phyloP scores from a whole-genome alignment of 2,888 invertebrate species.

The Oxytorus armatus region DNA sequence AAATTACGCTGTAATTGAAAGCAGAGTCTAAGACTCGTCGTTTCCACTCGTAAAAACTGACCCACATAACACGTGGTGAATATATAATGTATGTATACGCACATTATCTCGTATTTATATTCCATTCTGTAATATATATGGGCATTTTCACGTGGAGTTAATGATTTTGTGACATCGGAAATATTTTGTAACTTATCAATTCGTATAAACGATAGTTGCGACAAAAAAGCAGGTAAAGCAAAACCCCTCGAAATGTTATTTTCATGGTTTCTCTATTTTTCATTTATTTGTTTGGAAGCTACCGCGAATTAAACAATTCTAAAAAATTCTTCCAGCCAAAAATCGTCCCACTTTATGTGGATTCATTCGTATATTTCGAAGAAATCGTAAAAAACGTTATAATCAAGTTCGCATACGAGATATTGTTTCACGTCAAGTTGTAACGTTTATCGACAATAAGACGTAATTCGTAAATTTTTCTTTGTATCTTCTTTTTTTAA shows the following conservation, averaged over 20 bases:
- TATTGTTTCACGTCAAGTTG: constrained; percentile 10
- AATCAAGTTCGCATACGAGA: neutral
- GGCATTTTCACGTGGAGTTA: neutral
- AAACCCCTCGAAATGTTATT: neutral
- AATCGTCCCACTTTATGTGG: neutral
- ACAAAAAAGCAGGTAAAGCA: neutral
- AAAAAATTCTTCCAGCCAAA: neutral
- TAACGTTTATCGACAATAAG: neutral
- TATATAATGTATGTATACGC: constrained; percentile 14
- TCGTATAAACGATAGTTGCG: neutral
- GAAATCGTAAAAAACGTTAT: neutral
- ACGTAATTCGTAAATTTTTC: no score
- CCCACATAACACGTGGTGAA: constrained; percentile 59
- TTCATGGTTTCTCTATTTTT: neutral
- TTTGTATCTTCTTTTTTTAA: neutral
- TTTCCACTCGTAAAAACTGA: constrained; percentile 66
- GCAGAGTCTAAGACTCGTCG: constrained; percentile 46
- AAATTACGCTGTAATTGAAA: constrained; percentile 62
- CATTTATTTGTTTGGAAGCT: neutral
- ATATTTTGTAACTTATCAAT: neutral
- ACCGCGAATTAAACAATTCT: neutral
- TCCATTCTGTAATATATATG: neutral
- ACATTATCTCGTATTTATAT: constrained; percentile 21
- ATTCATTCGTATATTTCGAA: neutral
- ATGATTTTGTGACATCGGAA: neutral